Conservation (phyloP, 2,888 invertebrate genomes). For the Sarcophaga caerulescens region DNA sequence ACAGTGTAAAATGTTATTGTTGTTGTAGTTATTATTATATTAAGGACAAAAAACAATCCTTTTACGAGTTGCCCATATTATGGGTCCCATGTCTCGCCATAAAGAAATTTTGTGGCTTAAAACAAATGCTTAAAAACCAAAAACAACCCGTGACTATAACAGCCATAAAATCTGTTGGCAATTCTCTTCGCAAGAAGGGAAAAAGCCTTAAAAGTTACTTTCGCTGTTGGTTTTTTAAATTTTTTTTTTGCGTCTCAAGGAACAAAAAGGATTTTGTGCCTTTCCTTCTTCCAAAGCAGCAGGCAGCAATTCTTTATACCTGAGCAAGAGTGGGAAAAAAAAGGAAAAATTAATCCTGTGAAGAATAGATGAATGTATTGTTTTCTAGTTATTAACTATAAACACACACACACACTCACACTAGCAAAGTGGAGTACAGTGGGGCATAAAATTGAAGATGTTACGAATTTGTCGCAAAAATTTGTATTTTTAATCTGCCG, state of each 20-base stretch:
- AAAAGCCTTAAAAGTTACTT: conserved; percentile 37
- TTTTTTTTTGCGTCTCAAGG: background rate
- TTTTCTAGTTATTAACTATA: background rate
- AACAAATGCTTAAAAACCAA: conserved; percentile 30
- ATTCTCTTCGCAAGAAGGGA: conserved; percentile 5
- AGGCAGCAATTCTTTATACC: background rate
- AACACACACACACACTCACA: background rate
- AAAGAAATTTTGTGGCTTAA: conserved; percentile 55
- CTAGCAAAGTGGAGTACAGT: background rate
- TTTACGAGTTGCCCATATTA: conserved; percentile 55
- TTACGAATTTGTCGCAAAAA: no score
- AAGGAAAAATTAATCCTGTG: conserved; percentile 44
- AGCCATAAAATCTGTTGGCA: background rate
- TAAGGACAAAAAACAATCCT: conserved; percentile 44
- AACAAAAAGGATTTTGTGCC: background rate
- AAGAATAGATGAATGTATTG: conserved; percentile 35
- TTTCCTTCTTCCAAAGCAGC: background rate
- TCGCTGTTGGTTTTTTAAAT: conserved; percentile 4
- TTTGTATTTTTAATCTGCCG: no score
- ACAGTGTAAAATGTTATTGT: conserved; percentile 52
- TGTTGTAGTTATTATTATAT: conserved; percentile 7
- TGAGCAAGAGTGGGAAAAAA: background rate
- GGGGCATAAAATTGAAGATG: background rate
- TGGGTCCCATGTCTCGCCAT: conserved; percentile 59
- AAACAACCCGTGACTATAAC: background rate